Percentiles rank a stretch among this genome's conserved stretches.
Conservation (phyloP, 2,888 invertebrate species). For the Lampropteryx suffumata region DNA sequence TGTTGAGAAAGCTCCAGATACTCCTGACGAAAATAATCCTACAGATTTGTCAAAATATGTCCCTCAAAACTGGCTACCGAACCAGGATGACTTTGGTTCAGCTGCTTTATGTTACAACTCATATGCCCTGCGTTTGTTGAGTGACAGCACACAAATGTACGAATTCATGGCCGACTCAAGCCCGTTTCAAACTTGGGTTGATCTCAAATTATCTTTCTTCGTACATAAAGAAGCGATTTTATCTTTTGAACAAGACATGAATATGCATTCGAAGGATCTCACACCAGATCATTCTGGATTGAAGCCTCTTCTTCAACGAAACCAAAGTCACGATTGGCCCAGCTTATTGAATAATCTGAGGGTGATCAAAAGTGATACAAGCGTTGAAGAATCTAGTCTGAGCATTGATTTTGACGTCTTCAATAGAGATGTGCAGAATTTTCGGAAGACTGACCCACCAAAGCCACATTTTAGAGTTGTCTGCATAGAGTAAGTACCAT, state of each 20-base stretch:
- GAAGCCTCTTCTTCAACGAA: conserved; percentile 10
- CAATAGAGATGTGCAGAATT: conserved; percentile 66
- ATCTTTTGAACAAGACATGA: conserved; percentile 12
- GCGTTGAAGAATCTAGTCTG: conserved; percentile 42
- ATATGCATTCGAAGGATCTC: neutral
- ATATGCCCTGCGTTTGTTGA: conserved; percentile 39
- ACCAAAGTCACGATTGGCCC: conserved; percentile 1
- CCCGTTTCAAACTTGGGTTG: conserved; percentile 22
- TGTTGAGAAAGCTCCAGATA: neutral
- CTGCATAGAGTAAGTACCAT: conserved; percentile 66
- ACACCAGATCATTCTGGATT: neutral
- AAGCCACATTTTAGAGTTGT: conserved; percentile 69
- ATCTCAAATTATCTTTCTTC: conserved; percentile 60
- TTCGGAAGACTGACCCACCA: conserved; percentile 63
- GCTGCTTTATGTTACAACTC: conserved; percentile 50
- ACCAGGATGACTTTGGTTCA: conserved; percentile 61
- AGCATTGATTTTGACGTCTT: conserved; percentile 71
- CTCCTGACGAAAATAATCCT: conserved; percentile 30
- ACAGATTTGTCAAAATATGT: conserved; percentile 42
- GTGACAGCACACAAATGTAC: conserved; percentile 53
- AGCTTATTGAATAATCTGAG: conserved; percentile 38
- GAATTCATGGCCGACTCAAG: conserved; percentile 42
- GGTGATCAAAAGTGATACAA: conserved; percentile 54
- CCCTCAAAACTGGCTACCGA: conserved; percentile 57
- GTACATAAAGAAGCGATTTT: conserved; percentile 44